Conservation (phyloP, 2,888 invertebrate species). For the Venustoraphidia nigricollis region DNA sequence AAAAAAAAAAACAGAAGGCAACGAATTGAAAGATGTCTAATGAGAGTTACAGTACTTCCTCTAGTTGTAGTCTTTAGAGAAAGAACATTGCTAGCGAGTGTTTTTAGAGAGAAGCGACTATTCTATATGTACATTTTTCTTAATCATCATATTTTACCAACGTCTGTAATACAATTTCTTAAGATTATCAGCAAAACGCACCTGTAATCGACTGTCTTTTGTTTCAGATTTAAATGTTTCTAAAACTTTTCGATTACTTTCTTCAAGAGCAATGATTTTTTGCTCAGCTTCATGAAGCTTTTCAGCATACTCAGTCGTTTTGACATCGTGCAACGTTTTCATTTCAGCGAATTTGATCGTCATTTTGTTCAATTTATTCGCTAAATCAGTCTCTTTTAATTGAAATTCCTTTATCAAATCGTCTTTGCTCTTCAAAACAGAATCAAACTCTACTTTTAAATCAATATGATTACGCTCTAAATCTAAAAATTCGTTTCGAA, state of each 20-base stretch:
- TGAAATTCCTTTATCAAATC: background rate
- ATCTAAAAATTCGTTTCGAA: background rate
- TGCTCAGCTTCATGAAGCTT: slow-evolving; percentile 16
- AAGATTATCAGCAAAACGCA: slow-evolving; percentile 8
- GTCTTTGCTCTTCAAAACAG: background rate
- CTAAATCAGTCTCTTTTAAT: no score
- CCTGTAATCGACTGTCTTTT: slow-evolving; percentile 23
- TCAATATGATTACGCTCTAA: background rate
- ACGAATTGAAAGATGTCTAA: no score
- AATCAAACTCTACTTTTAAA: no score
- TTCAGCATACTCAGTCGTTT: slow-evolving; percentile 18
- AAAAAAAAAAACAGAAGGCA: no score
- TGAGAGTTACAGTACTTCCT: no score
- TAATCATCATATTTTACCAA: no score
- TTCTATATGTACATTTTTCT: no score
- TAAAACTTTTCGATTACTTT: slow-evolving; percentile 22
- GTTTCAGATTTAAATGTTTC: slow-evolving; percentile 20
- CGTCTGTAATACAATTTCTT: no score
- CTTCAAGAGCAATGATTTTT: slow-evolving; percentile 20
- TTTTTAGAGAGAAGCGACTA: no score
- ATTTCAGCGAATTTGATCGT: background rate
- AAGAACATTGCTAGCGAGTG: no score
- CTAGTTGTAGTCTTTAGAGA: no score
- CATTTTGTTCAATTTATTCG: background rate
- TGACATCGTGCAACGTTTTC: slow-evolving; percentile 18